Evolutionary conservation across 2,888 invertebrate species (phyloP), one percentile per base, ranked within the genome.

Genomic region (Calameuta idolon): DNA sequence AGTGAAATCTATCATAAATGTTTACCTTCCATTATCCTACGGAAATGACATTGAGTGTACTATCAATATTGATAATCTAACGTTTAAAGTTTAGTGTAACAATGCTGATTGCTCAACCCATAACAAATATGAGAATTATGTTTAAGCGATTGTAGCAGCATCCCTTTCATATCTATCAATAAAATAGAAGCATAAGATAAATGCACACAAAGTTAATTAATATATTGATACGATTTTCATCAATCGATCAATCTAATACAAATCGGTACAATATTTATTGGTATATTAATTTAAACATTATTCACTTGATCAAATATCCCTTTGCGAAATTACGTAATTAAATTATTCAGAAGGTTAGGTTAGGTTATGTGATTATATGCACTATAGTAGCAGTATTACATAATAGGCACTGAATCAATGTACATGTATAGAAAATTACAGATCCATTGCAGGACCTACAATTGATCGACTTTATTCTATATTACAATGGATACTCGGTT

Each of bases 281-380:
- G 9, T 2, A 55, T 2, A 55, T 55, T 9, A 1, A 23, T 23
- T 55, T 55, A 15, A 55, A 9, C 23, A 23, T 23, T 55, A 23
- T 55, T 0, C 55, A 55, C 23, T 23, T 15, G 15, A 71, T 76
- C 40, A 75, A 79, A 37, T 83, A 77, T 34, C 23, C 5, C 1
- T 15, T 5, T 40, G 15, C 1, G 15, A 40, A 40, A 15, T 15
- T 40, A 40, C 5, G 15, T 40, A 40, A 40, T 40, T 15, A 40
- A 40, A 40, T 15, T 40, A 40, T 40, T 40, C 40, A 15, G 15
- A 0, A 40, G 40, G 15, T 40, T 40, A 40, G 40, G 15, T 15
- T 40, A 40, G 40, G 15, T 15, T 40, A 40, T 40, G 15, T 5
- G 15, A 40, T 40, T 40, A 40, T 1, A 15, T 15, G 15, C 40